Conservation (phyloP, 2,888 invertebrate genomes). For the Phengaris alcon region DNA sequence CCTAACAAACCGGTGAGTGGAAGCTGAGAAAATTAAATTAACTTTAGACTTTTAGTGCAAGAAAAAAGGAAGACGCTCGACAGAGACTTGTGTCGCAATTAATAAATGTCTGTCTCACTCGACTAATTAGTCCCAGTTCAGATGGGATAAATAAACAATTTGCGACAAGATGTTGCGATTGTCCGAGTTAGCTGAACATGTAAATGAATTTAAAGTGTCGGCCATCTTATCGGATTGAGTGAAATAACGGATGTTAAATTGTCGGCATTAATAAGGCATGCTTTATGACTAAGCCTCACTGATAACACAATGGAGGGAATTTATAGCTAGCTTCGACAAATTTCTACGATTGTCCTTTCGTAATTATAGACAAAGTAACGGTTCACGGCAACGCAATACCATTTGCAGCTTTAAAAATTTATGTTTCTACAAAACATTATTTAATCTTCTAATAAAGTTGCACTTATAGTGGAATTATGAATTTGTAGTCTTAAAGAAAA, state of each 20-base stretch:
- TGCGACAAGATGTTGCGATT: constrained; percentile 48
- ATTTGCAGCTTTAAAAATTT: neutral
- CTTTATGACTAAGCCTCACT: constrained; percentile 27
- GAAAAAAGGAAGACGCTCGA: constrained; percentile 55
- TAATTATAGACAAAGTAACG: constrained; percentile 21
- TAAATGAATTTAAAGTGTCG: constrained; percentile 30
- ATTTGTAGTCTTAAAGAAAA: no score
- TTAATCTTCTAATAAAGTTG: no score
- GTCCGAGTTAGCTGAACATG: constrained; percentile 33
- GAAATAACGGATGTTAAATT: constrained; percentile 31
- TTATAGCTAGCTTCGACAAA: constrained; percentile 16
- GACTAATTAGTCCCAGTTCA: constrained; percentile 72
- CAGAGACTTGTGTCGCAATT: constrained; percentile 72
- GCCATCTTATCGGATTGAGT: constrained; percentile 29
- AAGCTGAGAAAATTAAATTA: constrained; percentile 45
- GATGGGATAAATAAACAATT: constrained; percentile 58
- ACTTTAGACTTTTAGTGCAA: constrained; percentile 48
- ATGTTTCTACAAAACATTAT: neutral
- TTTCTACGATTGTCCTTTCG: constrained; percentile 15
- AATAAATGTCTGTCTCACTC: constrained; percentile 70
- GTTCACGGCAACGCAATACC: constrained; percentile 11
- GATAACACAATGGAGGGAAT: constrained; percentile 27
- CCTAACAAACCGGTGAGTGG: constrained; percentile 43
- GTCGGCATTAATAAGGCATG: constrained; percentile 30
- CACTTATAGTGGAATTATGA: no score